Conservation (phyloP, 2,113 vertebrate genomes). For the Emydocephalus ijimae region DNA sequence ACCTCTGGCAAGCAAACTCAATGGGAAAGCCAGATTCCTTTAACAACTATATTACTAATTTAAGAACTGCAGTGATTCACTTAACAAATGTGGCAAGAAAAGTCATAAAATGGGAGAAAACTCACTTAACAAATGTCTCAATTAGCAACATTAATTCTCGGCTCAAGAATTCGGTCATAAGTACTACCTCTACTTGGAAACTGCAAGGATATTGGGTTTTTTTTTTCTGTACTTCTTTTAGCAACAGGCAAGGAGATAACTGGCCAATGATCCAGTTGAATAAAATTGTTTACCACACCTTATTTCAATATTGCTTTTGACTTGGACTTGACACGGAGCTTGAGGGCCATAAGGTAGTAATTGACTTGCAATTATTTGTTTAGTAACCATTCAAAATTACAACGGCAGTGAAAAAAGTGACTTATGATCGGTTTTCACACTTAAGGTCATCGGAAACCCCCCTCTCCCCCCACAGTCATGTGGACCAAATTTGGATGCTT, state of each 20-base stretch:
- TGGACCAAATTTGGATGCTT: background rate
- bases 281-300: background rate
- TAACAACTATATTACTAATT: background rate
- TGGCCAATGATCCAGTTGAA: background rate
- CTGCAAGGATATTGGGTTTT: accelerated
- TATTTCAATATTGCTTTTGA: background rate
- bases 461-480: background rate
- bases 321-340: background rate
- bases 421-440: background rate
- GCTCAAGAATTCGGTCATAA: background rate
- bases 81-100: background rate
- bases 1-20: background rate
- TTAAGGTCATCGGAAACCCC: background rate
- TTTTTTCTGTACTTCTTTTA: background rate
- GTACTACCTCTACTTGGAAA: background rate
- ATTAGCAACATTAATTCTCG: background rate
- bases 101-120: background rate
- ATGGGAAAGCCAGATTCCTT: background rate
- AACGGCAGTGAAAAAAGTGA: background rate
- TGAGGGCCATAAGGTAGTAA: background rate
- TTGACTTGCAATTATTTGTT: background rate
- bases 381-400: background rate
- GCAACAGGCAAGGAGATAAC: background rate
- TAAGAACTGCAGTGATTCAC: background rate
- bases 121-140: background rate